These are phyloP conservation scores for Chloromyia formosa DNA, from an alignment of 2,888 invertebrate genomes.

Conservation along the genomic window DNA sequence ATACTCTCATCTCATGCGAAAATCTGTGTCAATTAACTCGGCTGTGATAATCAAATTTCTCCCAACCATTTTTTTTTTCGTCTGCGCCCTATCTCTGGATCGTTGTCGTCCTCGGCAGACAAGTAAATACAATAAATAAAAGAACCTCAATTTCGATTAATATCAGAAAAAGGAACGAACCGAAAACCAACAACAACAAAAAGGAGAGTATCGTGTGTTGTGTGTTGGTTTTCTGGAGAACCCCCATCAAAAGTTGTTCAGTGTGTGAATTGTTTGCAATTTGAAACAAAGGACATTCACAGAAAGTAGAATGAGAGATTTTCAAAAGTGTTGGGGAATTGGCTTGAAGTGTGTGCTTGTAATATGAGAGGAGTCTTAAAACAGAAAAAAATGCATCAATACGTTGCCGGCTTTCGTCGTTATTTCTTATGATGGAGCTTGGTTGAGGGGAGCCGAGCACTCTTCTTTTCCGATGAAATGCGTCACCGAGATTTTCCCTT, in stretches of 20 bases:
- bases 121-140: slow-evolving; percentile 26
- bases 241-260: slow-evolving; percentile 36
- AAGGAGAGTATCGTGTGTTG: slow-evolving; percentile 28
- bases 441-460: background rate
- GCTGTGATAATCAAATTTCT: slow-evolving; percentile 40
- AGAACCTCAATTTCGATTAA: slow-evolving; percentile 40
- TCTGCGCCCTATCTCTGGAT: background rate
- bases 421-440: too few relatives aligned
- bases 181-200: background rate
- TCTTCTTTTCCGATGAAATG: background rate
- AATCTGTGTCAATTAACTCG: slow-evolving; percentile 38
- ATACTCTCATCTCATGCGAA: slow-evolving; percentile 13
- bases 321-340: slow-evolving; percentile 13
- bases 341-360: slow-evolving; percentile 21
- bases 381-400: slow-evolving; percentile 9
- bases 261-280: slow-evolving; percentile 18
- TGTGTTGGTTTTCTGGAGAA: slow-evolving; percentile 13
- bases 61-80: background rate
- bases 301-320: slow-evolving; percentile 10
- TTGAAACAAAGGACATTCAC: slow-evolving; percentile 33
- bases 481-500: background rate
- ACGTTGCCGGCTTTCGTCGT: background rate
- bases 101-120: background rate
- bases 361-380: slow-evolving; percentile 15
- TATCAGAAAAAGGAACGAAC: slow-evolving; percentile 10